Evolutionary conservation across 23 tunicate genomes (phyloP).

Genomic region (Ascidia mentula): DNA sequence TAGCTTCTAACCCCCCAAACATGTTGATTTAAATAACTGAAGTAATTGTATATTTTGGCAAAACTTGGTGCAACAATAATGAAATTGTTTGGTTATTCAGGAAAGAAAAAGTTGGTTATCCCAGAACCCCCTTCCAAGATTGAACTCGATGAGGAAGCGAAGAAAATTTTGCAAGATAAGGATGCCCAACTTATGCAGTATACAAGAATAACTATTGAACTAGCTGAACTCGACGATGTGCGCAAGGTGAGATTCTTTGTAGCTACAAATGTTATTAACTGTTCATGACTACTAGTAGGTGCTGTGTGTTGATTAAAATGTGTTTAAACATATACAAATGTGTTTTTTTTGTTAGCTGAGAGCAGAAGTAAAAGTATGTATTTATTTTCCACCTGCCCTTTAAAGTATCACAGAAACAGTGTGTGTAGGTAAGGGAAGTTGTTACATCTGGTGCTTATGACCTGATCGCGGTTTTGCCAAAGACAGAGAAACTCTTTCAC

Average conservation of each 20-base stretch:
- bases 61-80: too few relatives aligned
- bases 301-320: too few relatives aligned
- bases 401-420: too few relatives aligned
- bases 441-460: constrained; percentile 33
- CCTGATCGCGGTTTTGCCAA: constrained; percentile 68
- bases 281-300: too few relatives aligned
- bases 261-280: too few relatives aligned
- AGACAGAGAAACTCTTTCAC: constrained; percentile 61
- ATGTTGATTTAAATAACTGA: neutral
- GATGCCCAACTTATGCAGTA: constrained; percentile 36
- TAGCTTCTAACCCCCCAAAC: too few relatives aligned
- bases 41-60: too few relatives aligned
- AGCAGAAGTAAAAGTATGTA: too few relatives aligned
- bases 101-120: constrained; percentile 25
- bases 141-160: constrained; percentile 7
- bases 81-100: too few relatives aligned
- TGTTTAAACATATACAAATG: too few relatives aligned
- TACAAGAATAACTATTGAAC: constrained; percentile 60
- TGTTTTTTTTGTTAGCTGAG: too few relatives aligned
- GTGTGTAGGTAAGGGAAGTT: constrained; percentile 54
- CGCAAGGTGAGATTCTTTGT: constrained; percentile 38
- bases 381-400: too few relatives aligned
- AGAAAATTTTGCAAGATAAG: constrained; percentile 10
- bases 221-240: constrained; percentile 59
- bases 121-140: constrained; percentile 42